Evolutionary conservation across 1,140 invertebrate genomes (phyloP).

Genomic region (Bombus soroeensis): DNA sequence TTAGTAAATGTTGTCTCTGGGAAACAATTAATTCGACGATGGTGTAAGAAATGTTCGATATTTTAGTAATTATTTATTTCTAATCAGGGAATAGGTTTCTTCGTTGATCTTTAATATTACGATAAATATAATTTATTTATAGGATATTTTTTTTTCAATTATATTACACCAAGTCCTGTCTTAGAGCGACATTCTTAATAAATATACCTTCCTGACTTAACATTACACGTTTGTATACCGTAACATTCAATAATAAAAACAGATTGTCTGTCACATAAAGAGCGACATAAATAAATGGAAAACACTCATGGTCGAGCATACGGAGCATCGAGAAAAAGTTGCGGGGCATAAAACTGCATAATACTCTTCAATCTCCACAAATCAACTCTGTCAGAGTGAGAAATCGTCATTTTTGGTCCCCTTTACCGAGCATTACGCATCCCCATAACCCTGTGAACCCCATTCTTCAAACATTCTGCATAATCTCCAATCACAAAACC

Average conservation of each 20-base stretch:
- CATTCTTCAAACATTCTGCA: too few species aligned
- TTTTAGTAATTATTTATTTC: background rate
- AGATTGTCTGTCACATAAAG: constrained; percentile 16
- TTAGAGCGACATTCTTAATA: background rate
- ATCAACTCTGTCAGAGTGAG: constrained; percentile 31
- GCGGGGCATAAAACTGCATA: constrained; percentile 18
- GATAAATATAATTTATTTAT: background rate
- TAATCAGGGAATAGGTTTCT: too few species aligned
- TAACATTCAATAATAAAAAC: constrained; percentile 12
- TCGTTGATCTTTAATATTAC: too few species aligned
- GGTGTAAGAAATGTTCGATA: background rate
- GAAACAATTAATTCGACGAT: too few species aligned
- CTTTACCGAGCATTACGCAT: background rate
- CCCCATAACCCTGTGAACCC: background rate
- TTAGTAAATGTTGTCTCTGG: background rate
- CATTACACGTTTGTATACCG: background rate
- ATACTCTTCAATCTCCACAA: constrained; percentile 17
- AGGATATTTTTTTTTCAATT: background rate
- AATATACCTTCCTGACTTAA: background rate
- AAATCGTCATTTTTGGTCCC: constrained; percentile 20
- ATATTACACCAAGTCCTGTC: background rate
- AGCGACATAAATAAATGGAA: constrained; percentile 13
- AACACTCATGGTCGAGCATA: background rate
- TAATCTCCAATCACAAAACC: background rate
- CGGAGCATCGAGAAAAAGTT: constrained; percentile 19